Evolutionary conservation across 2,113 vertebrate species (phyloP).

Genomic region (Poeciliopsis occidentalis): DNA sequence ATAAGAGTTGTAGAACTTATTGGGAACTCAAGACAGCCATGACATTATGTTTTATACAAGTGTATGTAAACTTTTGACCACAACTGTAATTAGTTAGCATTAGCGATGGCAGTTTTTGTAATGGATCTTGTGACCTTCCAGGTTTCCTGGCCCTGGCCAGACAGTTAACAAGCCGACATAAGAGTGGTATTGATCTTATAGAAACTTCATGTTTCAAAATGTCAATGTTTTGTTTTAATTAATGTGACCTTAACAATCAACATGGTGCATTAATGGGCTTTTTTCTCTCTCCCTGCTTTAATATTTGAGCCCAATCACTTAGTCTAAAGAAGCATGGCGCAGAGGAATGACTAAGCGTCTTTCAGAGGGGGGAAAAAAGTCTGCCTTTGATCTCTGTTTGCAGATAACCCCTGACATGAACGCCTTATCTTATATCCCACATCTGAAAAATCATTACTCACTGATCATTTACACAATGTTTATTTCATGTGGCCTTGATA

Average conservation of each 20-base stretch:
- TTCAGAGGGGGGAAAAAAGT: no score
- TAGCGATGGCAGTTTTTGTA: conserved; percentile 14
- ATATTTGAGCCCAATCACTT: background rate
- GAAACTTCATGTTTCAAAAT: conserved; percentile 8
- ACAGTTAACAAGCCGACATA: conserved; percentile 6
- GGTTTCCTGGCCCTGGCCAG: conserved; percentile 4
- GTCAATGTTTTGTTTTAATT: conserved; percentile 2
- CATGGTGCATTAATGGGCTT: background rate
- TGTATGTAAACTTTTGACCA: no score
- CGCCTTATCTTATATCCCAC: conserved; percentile 9
- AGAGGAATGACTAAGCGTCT: background rate
- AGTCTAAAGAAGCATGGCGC: background rate
- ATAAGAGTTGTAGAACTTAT: no score
- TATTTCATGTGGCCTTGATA: conserved; percentile 40
- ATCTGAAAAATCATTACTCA: conserved; percentile 16
- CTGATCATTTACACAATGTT: conserved; percentile 27
- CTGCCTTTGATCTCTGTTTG: conserved; percentile 1
- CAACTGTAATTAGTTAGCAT: conserved; percentile 18
- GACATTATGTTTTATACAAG: no score
- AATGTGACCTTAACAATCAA: conserved; percentile 7
- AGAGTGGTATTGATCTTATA: background rate
- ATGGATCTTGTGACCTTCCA: conserved; percentile 23
- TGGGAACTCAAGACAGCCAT: no score
- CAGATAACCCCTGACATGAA: conserved; percentile 17
- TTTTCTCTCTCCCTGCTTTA: background rate